A percentile compares a stretch with the other conserved stretches of the same genome.
These are phyloP conservation scores for Catharus fuscescens DNA, from an alignment of 2,113 vertebrate species.

Conservation along the genomic window DNA sequence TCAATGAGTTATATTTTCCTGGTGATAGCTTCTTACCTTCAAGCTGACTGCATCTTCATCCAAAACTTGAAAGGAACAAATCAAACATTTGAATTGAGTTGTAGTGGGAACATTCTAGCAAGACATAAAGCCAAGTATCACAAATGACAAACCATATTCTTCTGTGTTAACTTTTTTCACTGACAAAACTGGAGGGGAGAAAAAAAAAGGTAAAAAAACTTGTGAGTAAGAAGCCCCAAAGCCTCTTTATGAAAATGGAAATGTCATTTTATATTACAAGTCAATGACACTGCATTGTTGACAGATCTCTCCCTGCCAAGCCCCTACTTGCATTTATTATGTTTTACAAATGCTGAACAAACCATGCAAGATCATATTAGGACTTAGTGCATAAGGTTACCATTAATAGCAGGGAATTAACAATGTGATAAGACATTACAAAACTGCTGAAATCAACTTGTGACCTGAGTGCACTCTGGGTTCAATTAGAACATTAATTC, in stretches of 20 bases:
- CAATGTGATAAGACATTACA: neutral
- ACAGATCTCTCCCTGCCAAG: neutral
- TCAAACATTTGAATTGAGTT: neutral
- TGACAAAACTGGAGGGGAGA: neutral
- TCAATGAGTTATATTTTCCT: neutral
- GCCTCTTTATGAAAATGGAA: neutral
- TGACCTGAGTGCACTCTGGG: neutral
- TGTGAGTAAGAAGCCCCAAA: neutral
- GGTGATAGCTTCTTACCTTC: neutral
- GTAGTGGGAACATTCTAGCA: neutral
- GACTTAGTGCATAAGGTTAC: slow-evolving; percentile 2
- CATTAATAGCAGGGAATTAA: neutral
- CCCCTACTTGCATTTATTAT: neutral
- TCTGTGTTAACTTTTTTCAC: neutral
- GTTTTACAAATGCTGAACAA: slow-evolving; percentile 18
- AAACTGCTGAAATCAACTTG: neutral
- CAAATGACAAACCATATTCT: neutral
- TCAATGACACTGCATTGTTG: neutral
- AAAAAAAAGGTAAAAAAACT: neutral
- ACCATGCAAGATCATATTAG: neutral
- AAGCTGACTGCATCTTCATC: neutral
- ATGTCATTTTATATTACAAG: neutral
- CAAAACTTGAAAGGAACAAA: slow-evolving; percentile 4
- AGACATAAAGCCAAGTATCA: neutral
- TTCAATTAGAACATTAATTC: neutral